Percentiles rank a stretch among this genome's conserved stretches.
phyloP scores from a whole-genome alignment of 2,797 vertebrate genomes.

The Erethizon dorsatum region DNA sequence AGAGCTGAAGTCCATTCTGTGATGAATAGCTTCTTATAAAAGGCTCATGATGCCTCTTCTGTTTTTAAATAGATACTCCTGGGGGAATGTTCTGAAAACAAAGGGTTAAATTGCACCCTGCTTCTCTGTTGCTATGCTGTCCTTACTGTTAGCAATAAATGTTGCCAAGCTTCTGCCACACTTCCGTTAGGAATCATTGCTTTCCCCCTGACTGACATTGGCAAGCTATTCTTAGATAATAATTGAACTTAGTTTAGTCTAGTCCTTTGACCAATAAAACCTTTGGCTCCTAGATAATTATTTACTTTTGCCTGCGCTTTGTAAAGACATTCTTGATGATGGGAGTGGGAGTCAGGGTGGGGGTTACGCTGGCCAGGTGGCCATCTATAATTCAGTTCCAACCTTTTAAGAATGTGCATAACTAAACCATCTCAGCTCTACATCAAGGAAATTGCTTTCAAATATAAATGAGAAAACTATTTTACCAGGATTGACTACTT shows the following conservation, averaged over 20 bases:
- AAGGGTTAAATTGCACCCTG: neutral
- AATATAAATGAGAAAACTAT: slow-evolving; percentile 71
- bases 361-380: slow-evolving; percentile 17
- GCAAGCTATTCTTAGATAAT: slow-evolving; percentile 65
- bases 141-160: neutral
- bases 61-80: neutral
- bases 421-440: slow-evolving; percentile 37
- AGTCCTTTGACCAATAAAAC: slow-evolving; percentile 7
- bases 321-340: neutral
- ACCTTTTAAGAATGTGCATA: slow-evolving; percentile 67
- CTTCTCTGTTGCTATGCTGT: neutral
- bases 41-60: neutral
- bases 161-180: neutral
- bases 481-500: slow-evolving; percentile 57
- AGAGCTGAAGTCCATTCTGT: neutral
- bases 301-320: neutral
- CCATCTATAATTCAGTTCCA: slow-evolving; percentile 71
- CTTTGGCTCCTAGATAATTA: slow-evolving; percentile 34
- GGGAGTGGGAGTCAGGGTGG: neutral
- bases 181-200: slow-evolving; percentile 8
- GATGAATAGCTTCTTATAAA: neutral
- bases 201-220: neutral
- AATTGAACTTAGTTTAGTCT: neutral
- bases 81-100: neutral
- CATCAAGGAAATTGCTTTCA: slow-evolving; percentile 62